A percentile compares a stretch with the other conserved stretches of the same genome.
Conservation (phyloP, 2,888 invertebrate species). For the Lathronympha strigana region DNA sequence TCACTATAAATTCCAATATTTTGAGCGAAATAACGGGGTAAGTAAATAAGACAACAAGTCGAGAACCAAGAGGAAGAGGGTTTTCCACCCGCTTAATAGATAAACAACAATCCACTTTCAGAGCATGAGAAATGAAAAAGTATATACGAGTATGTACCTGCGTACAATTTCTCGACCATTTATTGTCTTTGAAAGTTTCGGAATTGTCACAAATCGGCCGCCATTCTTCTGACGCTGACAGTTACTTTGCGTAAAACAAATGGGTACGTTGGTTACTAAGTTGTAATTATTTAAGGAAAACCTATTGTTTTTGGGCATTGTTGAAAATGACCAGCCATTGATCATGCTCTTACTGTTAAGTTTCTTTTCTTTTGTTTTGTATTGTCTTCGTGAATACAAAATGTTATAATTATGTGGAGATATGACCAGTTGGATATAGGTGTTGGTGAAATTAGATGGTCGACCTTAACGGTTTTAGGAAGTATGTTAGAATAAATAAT, state of each 20-base stretch:
- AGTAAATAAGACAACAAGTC: too few relatives aligned
- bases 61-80: too few relatives aligned
- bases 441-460: not conserved
- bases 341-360: slow-evolving; percentile 36
- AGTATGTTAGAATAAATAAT: not conserved
- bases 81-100: too few relatives aligned
- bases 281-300: slow-evolving; percentile 18
- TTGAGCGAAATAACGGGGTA: too few relatives aligned
- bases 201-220: slow-evolving; percentile 26
- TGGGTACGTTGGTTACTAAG: slow-evolving; percentile 4
- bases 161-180: too few relatives aligned
- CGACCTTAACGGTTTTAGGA: not conserved
- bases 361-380: slow-evolving; percentile 30
- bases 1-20: too few relatives aligned
- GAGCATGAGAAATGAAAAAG: too few relatives aligned
- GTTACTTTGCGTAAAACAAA: slow-evolving; percentile 11
- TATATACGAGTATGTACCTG: too few relatives aligned
- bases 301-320: slow-evolving; percentile 13
- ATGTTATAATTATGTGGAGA: not conserved
- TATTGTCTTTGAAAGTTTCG: slow-evolving; percentile 25
- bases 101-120: too few relatives aligned
- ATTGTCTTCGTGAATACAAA: not conserved
- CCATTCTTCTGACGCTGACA: slow-evolving; percentile 25
- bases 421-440: not conserved
- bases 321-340: slow-evolving; percentile 23